Evolutionary conservation across 2,113 vertebrate genomes (phyloP), one percentile per base, ranked within the genome.

Genomic region (Burhinus oedicnemus): DNA sequence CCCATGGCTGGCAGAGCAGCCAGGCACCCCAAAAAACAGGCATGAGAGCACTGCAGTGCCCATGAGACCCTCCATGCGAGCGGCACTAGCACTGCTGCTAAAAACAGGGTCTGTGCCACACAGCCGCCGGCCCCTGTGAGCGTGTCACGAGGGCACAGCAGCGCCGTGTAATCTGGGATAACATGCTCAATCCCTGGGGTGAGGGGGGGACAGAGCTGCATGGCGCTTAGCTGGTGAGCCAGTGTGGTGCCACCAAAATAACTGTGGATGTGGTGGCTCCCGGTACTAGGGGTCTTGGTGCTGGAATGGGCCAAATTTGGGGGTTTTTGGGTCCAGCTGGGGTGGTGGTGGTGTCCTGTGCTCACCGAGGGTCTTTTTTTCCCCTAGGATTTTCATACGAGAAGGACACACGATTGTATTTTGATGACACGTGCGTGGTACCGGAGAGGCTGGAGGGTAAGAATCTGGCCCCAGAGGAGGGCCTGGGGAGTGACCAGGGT

Each of bases 351-450:
- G 27, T 36, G 29, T 21, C 14, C 12, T 54, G 1, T 60, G 36
- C 60, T 96, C 34, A 97, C 11, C 0, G 2, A 23, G 7, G 12
- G 15, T 79, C 23, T 95, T 61, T 85, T 75, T 87, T 69, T 66
- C 68, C 54, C 16, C 1, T 96, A 99, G 99, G 98, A 87, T 99
- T 99, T 97, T 96, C 99, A 3, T 99, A 98, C 61, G 99, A 99
- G 89, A 98, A 99, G 98, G 99, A 99, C 76, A 96, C 98, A 90
- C 98, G 99, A 89, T 95, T 99, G 83, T 99, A 99, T 97, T 99
- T 99, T 15, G 99, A 99, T 25, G 99, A 99, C 64, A 98, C 99
- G 0, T 99, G 99, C 3, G 99, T 99, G 78, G 99, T 99, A 79
- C 99, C 99, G 0, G 99, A 99, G 84, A 98, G 99, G 89, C 97